Evolutionary conservation across 2,113 vertebrate species (phyloP), one percentile per base, ranked within the genome.

Genomic region (Nycticebus coucang): DNA sequence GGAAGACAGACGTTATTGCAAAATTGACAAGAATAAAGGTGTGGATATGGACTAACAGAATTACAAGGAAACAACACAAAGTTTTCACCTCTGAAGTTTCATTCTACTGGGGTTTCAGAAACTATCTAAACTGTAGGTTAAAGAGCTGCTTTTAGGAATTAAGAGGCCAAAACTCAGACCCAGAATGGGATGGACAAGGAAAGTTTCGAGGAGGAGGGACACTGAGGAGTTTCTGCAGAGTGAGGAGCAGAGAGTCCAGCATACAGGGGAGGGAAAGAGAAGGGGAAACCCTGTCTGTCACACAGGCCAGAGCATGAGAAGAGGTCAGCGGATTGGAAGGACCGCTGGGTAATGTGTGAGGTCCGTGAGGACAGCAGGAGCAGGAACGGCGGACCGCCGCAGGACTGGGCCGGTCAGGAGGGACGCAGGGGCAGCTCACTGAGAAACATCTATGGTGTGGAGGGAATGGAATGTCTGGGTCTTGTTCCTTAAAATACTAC

Each of bases 391-490:
- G 37, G 8, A 82, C 28, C 19, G 8, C 8, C 19, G 14, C 19
- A 55, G 66, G 55, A 82, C 53, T 4, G 21, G n/a, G n/a, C 12
- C 33, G 11, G 19, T 33, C 57, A 77, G 30, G 30, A 33, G n/a
- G 59, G 50, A 30, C 50, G 21, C 30, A 78, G 14, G 37, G 15
- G 2, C 24, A 60, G 13, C 72, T 66, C 4, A 50, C 57, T 11
- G 12, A 75, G 21, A 28, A 62, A 24, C 11, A 4, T 13, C 8
- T 15, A 2, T 7, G 26, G 19, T 0, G 35, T 24, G 21, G 71
- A 50, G n/a, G 19, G 30, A 45, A 68, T 15, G 30, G 17, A 53
- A 28, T 14, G 41, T 68, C 41, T 68, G 4, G 33, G 62, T 79
- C 50, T 80, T 22, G 14, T 53, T 89, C 10, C 30, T 78, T 19